Percentiles rank a stretch among this genome's conserved stretches.
These are phyloP conservation scores for Eupelmus urozonus DNA, from an alignment of 2,888 invertebrate species.

Conservation along the genomic window DNA sequence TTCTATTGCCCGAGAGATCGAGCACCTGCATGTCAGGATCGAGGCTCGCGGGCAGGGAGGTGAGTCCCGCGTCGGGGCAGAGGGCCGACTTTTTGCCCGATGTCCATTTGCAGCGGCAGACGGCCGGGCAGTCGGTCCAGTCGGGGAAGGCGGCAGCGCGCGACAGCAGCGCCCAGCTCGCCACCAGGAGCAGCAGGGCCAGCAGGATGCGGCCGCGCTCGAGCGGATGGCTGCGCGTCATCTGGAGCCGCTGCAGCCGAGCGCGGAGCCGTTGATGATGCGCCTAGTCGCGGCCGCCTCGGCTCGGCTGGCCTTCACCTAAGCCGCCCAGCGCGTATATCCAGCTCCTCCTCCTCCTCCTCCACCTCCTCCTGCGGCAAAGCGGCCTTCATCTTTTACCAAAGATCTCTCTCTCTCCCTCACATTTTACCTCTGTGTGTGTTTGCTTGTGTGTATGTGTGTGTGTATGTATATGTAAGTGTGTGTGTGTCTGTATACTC, in stretches of 20 bases:
- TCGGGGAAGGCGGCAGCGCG: slow-evolving; percentile 82
- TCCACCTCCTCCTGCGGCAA: background rate
- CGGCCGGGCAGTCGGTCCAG: slow-evolving; percentile 92
- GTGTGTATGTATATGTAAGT: no score
- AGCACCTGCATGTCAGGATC: slow-evolving; percentile 90
- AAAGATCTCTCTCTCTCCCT: no score
- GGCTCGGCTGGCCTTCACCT: background rate
- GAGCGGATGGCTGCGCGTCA: slow-evolving; percentile 70
- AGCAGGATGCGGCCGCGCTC: slow-evolving; percentile 71
- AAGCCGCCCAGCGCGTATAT: no score
- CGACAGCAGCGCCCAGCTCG: slow-evolving; percentile 67
- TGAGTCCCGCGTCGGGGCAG: slow-evolving; percentile 89
- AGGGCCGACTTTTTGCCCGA: slow-evolving; percentile 93
- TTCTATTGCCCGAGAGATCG: slow-evolving; percentile 89
- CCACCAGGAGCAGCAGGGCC: slow-evolving; percentile 69
- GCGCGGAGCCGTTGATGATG: background rate
- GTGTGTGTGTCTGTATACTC: no score
- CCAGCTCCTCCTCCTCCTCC: background rate
- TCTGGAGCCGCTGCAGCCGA: background rate
- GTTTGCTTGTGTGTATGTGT: no score
- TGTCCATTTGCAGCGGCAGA: slow-evolving; percentile 95
- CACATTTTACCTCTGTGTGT: no score
- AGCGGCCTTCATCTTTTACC: no score
- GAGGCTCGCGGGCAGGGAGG: slow-evolving; percentile 85
- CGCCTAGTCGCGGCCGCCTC: background rate